Evolutionary conservation across 2,797 vertebrate genomes (phyloP).

Genomic region (Mallotus villosus): DNA sequence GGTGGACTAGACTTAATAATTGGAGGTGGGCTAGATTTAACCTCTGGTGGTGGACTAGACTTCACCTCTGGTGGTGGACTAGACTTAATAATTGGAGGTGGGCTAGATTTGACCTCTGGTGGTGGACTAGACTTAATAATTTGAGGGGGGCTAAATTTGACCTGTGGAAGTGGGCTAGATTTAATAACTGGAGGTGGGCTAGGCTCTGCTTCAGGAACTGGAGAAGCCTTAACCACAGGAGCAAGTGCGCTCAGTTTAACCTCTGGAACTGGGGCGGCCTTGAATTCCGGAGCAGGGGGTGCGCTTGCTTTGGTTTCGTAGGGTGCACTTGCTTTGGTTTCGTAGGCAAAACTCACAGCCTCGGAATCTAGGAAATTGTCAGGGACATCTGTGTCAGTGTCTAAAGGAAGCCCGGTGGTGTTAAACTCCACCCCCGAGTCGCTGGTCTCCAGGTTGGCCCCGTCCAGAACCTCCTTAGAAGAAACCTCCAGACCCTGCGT

Average conservation of each 20-base stretch:
- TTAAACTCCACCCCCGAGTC: conserved; percentile 82
- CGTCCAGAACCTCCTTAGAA: conserved; percentile 73
- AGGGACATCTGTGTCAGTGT: conserved; percentile 79
- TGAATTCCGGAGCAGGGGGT: conserved; percentile 33
- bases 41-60: neutral
- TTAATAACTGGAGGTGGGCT: conserved; percentile 55
- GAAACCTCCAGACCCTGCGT: conserved; percentile 80
- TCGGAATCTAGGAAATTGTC: conserved; percentile 70
- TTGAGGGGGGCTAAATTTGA: neutral
- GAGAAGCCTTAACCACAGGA: conserved; percentile 23
- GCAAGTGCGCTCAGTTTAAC: conserved; percentile 42
- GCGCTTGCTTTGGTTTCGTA: conserved; percentile 56
- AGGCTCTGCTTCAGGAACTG: conserved; percentile 7
- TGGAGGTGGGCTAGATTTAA: conserved; percentile 40
- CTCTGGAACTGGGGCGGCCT: conserved; percentile 19
- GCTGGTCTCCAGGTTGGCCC: conserved; percentile 78
- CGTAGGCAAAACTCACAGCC: conserved; percentile 58
- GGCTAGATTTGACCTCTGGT: conserved; percentile 51
- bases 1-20: conserved; percentile 52
- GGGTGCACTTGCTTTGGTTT: conserved; percentile 51
- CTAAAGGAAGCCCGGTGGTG: conserved; percentile 75
- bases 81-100: conserved; percentile 22
- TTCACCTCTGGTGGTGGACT: conserved; percentile 30
- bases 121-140: conserved; percentile 38
- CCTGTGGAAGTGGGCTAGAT: conserved; percentile 39